These are phyloP conservation scores for Catotricha subobsoleta DNA, from an alignment of 2,888 invertebrate genomes.

Conservation along the genomic window DNA sequence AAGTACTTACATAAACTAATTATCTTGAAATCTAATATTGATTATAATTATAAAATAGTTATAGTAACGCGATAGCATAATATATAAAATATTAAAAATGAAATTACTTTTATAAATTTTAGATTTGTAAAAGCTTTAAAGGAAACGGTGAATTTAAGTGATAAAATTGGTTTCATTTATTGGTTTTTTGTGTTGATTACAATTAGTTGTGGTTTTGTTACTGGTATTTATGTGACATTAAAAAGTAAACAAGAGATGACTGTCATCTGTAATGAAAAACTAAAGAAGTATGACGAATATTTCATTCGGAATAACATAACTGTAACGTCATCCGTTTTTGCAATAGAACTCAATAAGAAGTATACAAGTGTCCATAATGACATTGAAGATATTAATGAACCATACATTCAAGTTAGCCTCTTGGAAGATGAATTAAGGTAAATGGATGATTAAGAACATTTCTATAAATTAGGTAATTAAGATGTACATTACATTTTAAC, in stretches of 20 bases:
- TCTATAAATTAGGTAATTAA: too few species aligned
- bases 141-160: background rate
- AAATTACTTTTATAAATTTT: background rate
- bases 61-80: too few species aligned
- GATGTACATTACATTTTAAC: too few species aligned
- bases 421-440: background rate
- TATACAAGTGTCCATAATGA: too few species aligned
- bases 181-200: slow-evolving; percentile 3
- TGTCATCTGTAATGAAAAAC: slow-evolving; percentile 1
- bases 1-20: too few species aligned
- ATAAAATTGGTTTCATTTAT: slow-evolving; percentile 2
- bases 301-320: background rate
- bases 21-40: too few species aligned
- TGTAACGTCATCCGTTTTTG: background rate
- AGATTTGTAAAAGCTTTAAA: background rate
- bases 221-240: slow-evolving; percentile 1
- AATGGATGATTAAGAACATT: background rate
- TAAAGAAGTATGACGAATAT: background rate
- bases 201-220: background rate
- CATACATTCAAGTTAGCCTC: background rate
- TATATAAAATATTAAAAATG: too few species aligned
- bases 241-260: background rate
- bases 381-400: background rate
- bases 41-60: too few species aligned
- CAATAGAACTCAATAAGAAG: too few species aligned